Percentiles rank a stretch among this genome's conserved stretches.
Conservation (phyloP, 2,113 vertebrate genomes). For the Oncorhynchus keta region DNA sequence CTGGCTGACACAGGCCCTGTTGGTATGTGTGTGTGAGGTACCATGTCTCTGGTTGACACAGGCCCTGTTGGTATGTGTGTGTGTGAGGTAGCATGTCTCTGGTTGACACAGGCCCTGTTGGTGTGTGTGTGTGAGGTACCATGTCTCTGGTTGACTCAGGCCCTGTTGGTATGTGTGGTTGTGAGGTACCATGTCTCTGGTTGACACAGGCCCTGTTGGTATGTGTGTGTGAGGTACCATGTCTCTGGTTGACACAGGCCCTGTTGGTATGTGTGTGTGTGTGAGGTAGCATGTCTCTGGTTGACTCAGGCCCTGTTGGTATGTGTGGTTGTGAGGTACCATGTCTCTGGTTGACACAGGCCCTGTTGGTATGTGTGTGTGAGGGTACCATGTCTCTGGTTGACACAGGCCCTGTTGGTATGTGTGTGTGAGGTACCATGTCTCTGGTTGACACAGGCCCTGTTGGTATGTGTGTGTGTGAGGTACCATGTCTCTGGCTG, state of each 20-base stretch:
- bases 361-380: constrained; percentile 10
- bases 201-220: background rate
- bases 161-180: constrained; percentile 6
- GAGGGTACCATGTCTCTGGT: no score
- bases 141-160: no score
- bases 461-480: constrained; percentile 7
- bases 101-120: background rate
- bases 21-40: constrained; percentile 8
- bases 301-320: background rate
- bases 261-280: background rate
- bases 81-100: background rate
- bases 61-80: background rate
- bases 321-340: constrained; percentile 4
- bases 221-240: constrained; percentile 1
- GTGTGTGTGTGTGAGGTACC: background rate
- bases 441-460: background rate
- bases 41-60: no score
- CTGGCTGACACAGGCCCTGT: background rate
- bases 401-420: background rate
- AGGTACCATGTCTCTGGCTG: no score
- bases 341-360: no score
- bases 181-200: background rate
- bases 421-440: constrained; percentile 1
- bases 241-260: background rate
- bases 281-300: background rate